A percentile compares a stretch with the other conserved stretches of the same genome.
phyloP scores from a whole-genome alignment of 2,113 vertebrate species.

The Rhinolophus ferrumequinum region DNA sequence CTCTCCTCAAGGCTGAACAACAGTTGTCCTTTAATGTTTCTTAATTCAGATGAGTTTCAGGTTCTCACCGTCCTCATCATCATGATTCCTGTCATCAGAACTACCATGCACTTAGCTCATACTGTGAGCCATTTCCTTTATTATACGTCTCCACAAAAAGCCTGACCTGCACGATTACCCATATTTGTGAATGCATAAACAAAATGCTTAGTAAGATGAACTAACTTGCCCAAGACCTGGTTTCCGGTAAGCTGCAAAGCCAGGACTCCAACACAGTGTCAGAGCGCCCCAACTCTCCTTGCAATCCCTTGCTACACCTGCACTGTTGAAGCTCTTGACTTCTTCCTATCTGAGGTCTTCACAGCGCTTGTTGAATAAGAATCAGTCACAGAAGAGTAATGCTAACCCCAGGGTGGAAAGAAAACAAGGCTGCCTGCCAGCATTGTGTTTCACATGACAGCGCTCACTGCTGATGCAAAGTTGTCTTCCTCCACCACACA shows the following conservation, averaged over 20 bases:
- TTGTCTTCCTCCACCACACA: neutral
- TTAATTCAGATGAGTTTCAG: neutral
- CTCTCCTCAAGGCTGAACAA: neutral
- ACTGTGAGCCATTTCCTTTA: neutral
- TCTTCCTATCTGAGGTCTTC: neutral
- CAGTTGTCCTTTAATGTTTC: neutral
- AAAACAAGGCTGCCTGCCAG: neutral
- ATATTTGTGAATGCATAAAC: neutral
- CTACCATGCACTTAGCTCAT: neutral
- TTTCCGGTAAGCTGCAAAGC: neutral
- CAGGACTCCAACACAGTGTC: neutral
- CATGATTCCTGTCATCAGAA: neutral
- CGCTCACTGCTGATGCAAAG: rapidly evolving
- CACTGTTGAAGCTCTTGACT: neutral
- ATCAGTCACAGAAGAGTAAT: neutral
- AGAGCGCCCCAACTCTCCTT: neutral
- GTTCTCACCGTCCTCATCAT: neutral
- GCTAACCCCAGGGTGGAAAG: neutral
- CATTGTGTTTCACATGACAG: neutral
- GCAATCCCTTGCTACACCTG: neutral
- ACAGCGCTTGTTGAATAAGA: neutral
- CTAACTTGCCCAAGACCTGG: neutral
- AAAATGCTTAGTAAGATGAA: neutral
- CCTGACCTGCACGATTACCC: neutral
- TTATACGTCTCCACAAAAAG: neutral